Base-by-base conservation (phyloP, 2,888 invertebrate genomes). In the Rotaria magnacalcarata region DNA sequence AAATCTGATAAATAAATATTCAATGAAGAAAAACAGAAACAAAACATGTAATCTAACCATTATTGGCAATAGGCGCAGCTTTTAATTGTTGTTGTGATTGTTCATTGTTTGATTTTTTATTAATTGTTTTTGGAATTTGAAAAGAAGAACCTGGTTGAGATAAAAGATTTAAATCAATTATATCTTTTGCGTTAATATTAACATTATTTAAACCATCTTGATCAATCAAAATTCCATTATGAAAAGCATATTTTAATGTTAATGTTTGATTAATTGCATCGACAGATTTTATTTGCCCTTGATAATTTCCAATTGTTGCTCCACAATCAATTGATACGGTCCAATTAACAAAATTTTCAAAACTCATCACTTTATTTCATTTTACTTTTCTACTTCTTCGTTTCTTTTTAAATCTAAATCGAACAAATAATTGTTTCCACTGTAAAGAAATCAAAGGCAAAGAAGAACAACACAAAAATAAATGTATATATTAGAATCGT, bases 291-390 rank as follows among this genome's bases (percentile, higher is more conserved):
- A 80, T 80, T 80, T 80, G 80, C 47, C 80, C 80, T 80, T 80
- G 47, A 80, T 80, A 80, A 47, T n/a, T 47, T 8, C 75, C 75
- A 43, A 80, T 24, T 24, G 6, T 21, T 47, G 6, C 2, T 80
- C 75, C 75, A 80, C 75, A 80, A 80, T 80, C 75, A 80, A 80
- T 80, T 10, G 43, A 43, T 43, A 80, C 75, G 24, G 75, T 80
- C 75, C 75, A 80, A 80, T 80, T 47, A 80, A 80, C 21, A 80
- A 80, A 80, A 80, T 47, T 80, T 47, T 43, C 67, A 34, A 67
- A 67, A 19, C 19, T 34, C 41, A 67, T 67, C 10, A 54, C 21
- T 54, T 54, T 54, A 54, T 54, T 21, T 54, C 54, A 54, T 54
- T 54, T 4, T 41, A 34, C 19, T 41, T 67, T 67, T 52, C 16